These are phyloP conservation scores for Camponotus fellah DNA, from an alignment of 2,888 invertebrate species.

Conservation along the genomic window DNA sequence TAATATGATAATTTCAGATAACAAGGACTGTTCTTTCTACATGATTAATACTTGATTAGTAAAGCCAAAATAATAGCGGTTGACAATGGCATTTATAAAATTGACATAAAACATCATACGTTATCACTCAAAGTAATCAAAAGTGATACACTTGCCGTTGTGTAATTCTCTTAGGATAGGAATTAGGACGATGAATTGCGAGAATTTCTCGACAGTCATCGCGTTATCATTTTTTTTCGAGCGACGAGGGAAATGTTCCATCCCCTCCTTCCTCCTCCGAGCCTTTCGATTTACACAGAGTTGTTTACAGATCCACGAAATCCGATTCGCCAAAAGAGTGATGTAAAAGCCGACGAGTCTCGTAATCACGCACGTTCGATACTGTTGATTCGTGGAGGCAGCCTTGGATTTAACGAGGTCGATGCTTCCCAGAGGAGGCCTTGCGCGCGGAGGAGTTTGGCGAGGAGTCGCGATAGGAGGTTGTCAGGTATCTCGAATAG, in stretches of 20 bases:
- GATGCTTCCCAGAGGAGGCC: slow-evolving; percentile 63
- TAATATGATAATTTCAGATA: neutral
- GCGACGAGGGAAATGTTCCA: slow-evolving; percentile 13
- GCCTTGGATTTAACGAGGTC: slow-evolving; percentile 75
- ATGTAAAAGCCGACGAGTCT: neutral
- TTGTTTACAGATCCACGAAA: neutral
- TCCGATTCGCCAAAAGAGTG: neutral
- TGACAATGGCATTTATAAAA: neutral
- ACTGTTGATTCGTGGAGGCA: slow-evolving; percentile 47
- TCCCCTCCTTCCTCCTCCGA: neutral
- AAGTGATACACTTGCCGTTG: slow-evolving; percentile 32
- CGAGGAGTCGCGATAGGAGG: slow-evolving; percentile 61
- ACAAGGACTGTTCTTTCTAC: neutral
- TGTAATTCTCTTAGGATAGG: slow-evolving; percentile 39
- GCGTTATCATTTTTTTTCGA: slow-evolving; percentile 50
- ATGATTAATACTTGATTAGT: neutral
- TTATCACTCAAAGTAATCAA: slow-evolving; percentile 61
- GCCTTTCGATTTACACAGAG: neutral
- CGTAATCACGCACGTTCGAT: slow-evolving; percentile 44
- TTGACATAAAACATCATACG: slow-evolving; percentile 55
- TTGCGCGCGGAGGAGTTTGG: neutral
- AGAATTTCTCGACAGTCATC: slow-evolving; percentile 55
- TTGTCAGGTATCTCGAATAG: slow-evolving; percentile 76
- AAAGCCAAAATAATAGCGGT: neutral
- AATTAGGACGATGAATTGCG: slow-evolving; percentile 55